Evolutionary conservation across 2,113 vertebrate species (phyloP).

Genomic region (Amblyopsis rosae): DNA sequence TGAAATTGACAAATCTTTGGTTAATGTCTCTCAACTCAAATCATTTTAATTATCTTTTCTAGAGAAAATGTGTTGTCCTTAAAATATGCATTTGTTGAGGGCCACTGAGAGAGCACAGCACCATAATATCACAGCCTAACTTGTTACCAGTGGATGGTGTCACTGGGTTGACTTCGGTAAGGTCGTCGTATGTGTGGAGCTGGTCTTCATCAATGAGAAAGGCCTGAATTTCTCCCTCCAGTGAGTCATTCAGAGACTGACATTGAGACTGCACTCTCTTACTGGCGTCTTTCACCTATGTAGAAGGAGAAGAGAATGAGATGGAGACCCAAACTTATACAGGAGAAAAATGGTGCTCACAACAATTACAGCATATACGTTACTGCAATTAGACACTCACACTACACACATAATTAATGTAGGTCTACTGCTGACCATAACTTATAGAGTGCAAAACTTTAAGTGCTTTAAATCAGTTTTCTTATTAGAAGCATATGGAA

Average conservation of each 20-base stretch:
- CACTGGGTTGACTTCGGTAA: constrained; percentile 95
- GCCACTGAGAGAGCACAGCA: background rate
- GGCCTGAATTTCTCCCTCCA: constrained; percentile 81
- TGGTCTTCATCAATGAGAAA: constrained; percentile 84
- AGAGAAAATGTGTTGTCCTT: too few species aligned
- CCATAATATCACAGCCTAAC: background rate
- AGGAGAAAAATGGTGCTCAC: background rate
- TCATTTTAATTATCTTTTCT: too few species aligned
- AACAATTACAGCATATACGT: background rate
- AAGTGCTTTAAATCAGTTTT: too few species aligned
- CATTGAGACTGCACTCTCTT: constrained; percentile 37
- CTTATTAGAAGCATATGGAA: too few species aligned
- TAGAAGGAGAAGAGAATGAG: background rate
- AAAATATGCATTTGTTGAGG: too few species aligned
- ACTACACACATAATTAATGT: too few species aligned
- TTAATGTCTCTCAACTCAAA: too few species aligned
- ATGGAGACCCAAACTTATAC: background rate
- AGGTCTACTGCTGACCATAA: too few species aligned
- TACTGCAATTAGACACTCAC: too few species aligned
- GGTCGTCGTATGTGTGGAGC: constrained; percentile 89
- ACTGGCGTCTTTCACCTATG: constrained; percentile 72
- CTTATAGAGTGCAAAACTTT: too few species aligned
- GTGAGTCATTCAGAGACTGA: constrained; percentile 62
- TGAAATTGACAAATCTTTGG: too few species aligned
- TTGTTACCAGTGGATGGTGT: constrained; percentile 86